Evolutionary conservation across 2,888 invertebrate species (phyloP), one percentile per base, ranked within the genome.

Genomic region (Drosophila hamatofila): DNA sequence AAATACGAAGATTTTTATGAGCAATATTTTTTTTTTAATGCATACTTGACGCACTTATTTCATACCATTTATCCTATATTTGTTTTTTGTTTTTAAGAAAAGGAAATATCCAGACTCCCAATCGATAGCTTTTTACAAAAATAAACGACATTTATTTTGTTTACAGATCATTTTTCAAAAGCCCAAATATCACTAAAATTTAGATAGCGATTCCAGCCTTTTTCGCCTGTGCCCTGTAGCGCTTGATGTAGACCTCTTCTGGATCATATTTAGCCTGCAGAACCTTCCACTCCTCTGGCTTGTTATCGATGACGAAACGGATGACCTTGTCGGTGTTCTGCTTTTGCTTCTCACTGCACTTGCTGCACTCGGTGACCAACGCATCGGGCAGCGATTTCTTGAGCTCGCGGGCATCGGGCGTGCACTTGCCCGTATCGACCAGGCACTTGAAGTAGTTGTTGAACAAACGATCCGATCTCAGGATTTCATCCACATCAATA

Each of bases 341-440:
- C 86, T 94, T 94, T 90, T 96, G 96, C 27, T 93, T 93, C 39
- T 95, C 95, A 30, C 94, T 95, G 90, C 96, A 96, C 90, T 96
- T 95, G 60, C 88, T 83, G 91, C 96, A 96, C 56, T 95, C 95
- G 4, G 94, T 95, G 75, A 94, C 92, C 46, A 96, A 91, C 0
- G 96, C 96, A 76, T 97, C 96, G 0, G 96, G 96, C 2, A 97
- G 93, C 2, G 94, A 93, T 95, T 96, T 93, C 93, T 95, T 96
- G 14, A 96, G 92, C 91, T 95, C 95, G 75, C 94, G 94, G 71
- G 94, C 96, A 74, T 96, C 96, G 14, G 95, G 94, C 8, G 94
- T 95, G 92, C 96, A 96, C 63, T 93, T 94, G 11, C 95, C 95
- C 61, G 92, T 93, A 0, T 94, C 95, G 82, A 96, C 81, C 11